phyloP scores from a whole-genome alignment of 2,888 invertebrate species.

The Oithona nana region DNA sequence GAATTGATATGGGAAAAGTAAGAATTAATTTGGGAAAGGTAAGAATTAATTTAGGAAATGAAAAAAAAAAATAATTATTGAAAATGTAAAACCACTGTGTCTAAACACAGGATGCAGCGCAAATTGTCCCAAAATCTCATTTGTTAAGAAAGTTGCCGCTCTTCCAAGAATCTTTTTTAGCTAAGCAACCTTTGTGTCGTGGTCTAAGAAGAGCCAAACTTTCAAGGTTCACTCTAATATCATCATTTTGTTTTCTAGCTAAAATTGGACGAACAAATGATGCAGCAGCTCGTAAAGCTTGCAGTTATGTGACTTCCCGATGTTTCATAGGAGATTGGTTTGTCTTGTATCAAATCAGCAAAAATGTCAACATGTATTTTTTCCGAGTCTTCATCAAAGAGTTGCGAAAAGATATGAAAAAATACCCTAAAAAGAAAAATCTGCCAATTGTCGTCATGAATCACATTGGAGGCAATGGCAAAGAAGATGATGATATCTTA shows the following conservation, averaged over 20 bases:
- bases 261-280: not conserved
- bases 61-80: too few species aligned
- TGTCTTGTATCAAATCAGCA: conserved; percentile 14
- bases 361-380: conserved; percentile 15
- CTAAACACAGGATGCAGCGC: too few species aligned
- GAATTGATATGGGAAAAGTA: too few species aligned
- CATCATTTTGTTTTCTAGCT: not conserved
- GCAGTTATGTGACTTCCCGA: not conserved
- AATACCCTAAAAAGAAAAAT: not conserved
- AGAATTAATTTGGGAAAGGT: too few species aligned
- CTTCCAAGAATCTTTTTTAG: too few species aligned
- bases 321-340: conserved; percentile 16
- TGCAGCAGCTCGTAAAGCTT: not conserved
- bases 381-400: conserved; percentile 14
- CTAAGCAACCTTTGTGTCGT: too few species aligned
- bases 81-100: too few species aligned
- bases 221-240: too few species aligned
- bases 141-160: too few species aligned
- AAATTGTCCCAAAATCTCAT: too few species aligned
- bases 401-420: conserved; percentile 11
- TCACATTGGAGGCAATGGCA: not conserved
- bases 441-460: not conserved
- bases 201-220: too few species aligned
- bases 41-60: too few species aligned
- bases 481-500: not conserved